These are phyloP conservation scores for Eudyptes chrysolophus DNA, from an alignment of 2,113 vertebrate species.

Conservation along the genomic window DNA sequence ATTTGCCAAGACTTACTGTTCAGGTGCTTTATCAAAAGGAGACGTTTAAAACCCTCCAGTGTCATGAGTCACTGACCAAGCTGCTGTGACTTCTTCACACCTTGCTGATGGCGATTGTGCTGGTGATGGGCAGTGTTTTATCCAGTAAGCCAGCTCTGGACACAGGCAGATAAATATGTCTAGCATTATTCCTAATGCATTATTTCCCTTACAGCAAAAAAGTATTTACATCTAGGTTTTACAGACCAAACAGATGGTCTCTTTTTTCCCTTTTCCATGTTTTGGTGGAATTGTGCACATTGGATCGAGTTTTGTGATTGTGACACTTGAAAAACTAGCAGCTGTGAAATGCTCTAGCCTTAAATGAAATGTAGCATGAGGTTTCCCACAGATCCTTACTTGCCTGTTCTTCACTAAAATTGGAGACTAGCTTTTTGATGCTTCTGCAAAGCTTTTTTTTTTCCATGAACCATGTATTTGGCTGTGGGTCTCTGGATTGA, in stretches of 20 bases:
- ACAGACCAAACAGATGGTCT: constrained; percentile 30
- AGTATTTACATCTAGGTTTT: constrained; percentile 24
- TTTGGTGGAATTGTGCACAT: constrained; percentile 33
- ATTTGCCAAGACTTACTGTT: neutral
- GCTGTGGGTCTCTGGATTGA: neutral
- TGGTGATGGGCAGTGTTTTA: neutral
- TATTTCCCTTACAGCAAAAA: neutral
- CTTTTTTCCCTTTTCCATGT: neutral
- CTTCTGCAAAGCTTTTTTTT: neutral
- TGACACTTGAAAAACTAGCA: constrained; percentile 49
- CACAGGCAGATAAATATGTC: neutral
- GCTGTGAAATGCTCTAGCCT: neutral
- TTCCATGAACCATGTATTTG: neutral
- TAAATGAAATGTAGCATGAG: constrained; percentile 43
- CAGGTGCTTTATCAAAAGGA: neutral
- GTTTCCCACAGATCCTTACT: constrained; percentile 9
- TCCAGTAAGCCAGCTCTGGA: neutral
- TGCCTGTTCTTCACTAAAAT: constrained; percentile 22
- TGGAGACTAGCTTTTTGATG: neutral
- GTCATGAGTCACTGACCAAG: neutral
- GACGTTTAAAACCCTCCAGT: neutral
- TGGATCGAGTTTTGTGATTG: constrained; percentile 28
- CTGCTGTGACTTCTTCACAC: neutral
- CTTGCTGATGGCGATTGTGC: neutral
- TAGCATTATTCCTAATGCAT: neutral